Conservation (phyloP, 1,140 invertebrate species). For the Drosophila cardini region DNA sequence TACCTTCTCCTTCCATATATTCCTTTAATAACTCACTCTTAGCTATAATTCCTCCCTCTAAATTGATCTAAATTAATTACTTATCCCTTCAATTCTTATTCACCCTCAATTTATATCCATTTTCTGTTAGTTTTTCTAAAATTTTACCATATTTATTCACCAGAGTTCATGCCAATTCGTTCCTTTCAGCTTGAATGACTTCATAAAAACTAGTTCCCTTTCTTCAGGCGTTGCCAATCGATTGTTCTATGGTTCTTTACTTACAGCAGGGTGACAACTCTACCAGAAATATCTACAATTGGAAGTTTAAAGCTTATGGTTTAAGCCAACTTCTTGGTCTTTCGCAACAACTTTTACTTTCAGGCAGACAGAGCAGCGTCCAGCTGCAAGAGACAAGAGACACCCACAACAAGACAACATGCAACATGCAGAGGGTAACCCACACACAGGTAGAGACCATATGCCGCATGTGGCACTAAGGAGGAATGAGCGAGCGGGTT, state of each 20-base stretch:
- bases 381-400: conserved; percentile 54
- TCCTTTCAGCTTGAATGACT: conserved; percentile 3
- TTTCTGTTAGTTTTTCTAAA: neutral
- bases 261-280: conserved; percentile 10
- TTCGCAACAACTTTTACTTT: conserved; percentile 79
- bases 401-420: conserved; percentile 46
- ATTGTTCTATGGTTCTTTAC: conserved; percentile 13
- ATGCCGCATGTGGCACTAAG: conserved; percentile 22
- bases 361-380: conserved; percentile 43
- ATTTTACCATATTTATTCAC: neutral
- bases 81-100: too few relatives aligned
- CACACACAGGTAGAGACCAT: conserved; percentile 68
- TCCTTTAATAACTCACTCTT: too few relatives aligned
- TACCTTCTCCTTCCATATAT: too few relatives aligned
- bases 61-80: too few relatives aligned
- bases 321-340: conserved; percentile 36
- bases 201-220: conserved; percentile 9
- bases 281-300: neutral
- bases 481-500: conserved; percentile 58
- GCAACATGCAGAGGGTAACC: conserved; percentile 41
- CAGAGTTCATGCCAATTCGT: conserved; percentile 10
- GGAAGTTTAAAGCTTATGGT: conserved; percentile 11
- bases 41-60: too few relatives aligned
- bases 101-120: neutral
- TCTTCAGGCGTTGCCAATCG: conserved; percentile 16